Evolutionary conservation across 2,113 vertebrate species (phyloP), one percentile per base, ranked within the genome.

Genomic region (Cepphus grylle): DNA sequence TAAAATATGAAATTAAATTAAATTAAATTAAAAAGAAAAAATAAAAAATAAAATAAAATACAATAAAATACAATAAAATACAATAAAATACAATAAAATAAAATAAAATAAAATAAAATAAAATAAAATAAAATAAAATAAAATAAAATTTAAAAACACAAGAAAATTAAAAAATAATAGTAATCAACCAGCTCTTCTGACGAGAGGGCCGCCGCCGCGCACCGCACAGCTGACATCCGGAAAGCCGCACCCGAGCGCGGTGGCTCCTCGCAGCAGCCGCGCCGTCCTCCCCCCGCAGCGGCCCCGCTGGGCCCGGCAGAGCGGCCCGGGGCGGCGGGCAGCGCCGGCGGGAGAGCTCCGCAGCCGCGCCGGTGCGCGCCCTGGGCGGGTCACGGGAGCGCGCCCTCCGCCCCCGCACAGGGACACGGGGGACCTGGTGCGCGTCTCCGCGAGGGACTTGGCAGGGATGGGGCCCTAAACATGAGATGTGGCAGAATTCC

Each of bases 391-490:
- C 30, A 32, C 43, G 5, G n/a, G 13, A 13, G 19, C 32, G 34
- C 27, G 1, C 7, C 40, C n/a, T 7, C 8, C 14, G 27, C 11
- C 32, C 42, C 5, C 47, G 34, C 50, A 5, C n/a, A 8, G 1
- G 4, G 14, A 8, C 1, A 15, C 9, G 32, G 17, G 2, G 59
- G 18, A 1, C 23, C 8, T 58, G 13, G 5, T 2, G 7, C 0
- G 25, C 22, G 6, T 3, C 29, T 30, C 30, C 12, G 5, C 61
- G 3, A 3, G n/a, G 45, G 49, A 12, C 11, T 5, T 7, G 1
- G 2, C 34, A 19, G 56, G 29, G 53, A 30, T 6, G 20, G 3
- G 15, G 11, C 15, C 30, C 32, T 47, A 7, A 55, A 38, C 71
- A 11, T 15, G 19, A 14, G 15, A 58, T 4, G 42, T 5, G 59